A percentile compares a stretch with the other conserved stretches of the same genome.
Conservation (phyloP, 92 coral and sea anemone species). For the Epizoanthus ramosus region DNA sequence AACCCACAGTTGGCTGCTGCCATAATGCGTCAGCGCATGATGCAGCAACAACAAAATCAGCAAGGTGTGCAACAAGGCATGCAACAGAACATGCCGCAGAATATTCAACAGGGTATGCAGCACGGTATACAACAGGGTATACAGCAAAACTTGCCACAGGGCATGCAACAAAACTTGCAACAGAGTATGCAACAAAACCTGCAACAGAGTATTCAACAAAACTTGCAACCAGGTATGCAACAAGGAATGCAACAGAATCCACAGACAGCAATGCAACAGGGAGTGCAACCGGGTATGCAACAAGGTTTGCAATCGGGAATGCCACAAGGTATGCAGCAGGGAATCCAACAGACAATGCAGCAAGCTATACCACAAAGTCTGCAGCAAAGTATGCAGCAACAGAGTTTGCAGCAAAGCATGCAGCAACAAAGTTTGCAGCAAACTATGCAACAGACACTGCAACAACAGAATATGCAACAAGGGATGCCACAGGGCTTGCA, state of each 20-base stretch:
- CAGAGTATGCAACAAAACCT: slow-evolving; percentile 69
- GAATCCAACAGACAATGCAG: slow-evolving; percentile 76
- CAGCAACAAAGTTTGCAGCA: slow-evolving; percentile 71
- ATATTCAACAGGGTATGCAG: slow-evolving; percentile 43
- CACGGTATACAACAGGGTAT: slow-evolving; percentile 39
- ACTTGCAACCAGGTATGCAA: slow-evolving; percentile 60
- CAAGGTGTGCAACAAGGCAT: slow-evolving; percentile 63
- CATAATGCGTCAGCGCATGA: slow-evolving; percentile 79
- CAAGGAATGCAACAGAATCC: slow-evolving; percentile 73
- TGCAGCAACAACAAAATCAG: slow-evolving; percentile 58
- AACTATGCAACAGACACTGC: slow-evolving; percentile 63
- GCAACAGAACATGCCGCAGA: slow-evolving; percentile 64
- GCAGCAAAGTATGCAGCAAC: slow-evolving; percentile 67
- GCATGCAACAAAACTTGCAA: slow-evolving; percentile 72
- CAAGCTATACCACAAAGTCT: slow-evolving; percentile 64
- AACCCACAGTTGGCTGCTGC: slow-evolving; percentile 89
- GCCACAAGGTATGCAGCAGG: slow-evolving; percentile 68
- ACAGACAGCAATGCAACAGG: slow-evolving; percentile 35
- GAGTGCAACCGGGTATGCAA: slow-evolving; percentile 77
- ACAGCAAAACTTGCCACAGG: slow-evolving; percentile 50
- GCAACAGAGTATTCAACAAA: slow-evolving; percentile 53
- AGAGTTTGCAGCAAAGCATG: slow-evolving; percentile 69
- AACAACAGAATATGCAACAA: slow-evolving; percentile 72
- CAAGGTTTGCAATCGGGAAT: slow-evolving; percentile 66
- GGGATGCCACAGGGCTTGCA: slow-evolving; percentile 80